Percentiles rank a stretch among this genome's conserved stretches.
Evolutionary conservation across 2,797 vertebrate species (phyloP).

Genomic region (Prionace glauca): DNA sequence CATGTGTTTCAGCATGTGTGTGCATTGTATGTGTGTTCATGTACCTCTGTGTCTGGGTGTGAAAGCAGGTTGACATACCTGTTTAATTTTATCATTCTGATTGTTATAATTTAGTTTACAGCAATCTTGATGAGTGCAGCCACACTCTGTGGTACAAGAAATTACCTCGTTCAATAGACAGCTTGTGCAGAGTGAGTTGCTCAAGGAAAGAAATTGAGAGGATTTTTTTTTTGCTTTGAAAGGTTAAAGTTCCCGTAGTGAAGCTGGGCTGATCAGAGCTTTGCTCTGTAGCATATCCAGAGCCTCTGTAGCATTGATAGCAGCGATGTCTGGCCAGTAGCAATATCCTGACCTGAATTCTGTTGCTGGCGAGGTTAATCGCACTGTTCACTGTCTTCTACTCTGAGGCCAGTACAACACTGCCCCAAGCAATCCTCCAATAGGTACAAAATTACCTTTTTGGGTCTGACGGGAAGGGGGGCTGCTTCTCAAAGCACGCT

Average conservation of each 20-base stretch:
- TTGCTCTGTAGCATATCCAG: not conserved
- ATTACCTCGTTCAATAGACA: not conserved
- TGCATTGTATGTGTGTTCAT: not conserved
- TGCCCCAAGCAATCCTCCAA: not conserved
- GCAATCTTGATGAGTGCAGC: not conserved
- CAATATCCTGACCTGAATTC: not conserved
- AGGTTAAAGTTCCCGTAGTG: not conserved
- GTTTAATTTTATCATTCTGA: not conserved
- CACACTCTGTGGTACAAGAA: not conserved
- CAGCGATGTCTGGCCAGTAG: not conserved
- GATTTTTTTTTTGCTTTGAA: not conserved
- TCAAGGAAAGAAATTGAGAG: not conserved
- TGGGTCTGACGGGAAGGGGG: not conserved
- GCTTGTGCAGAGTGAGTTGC: not conserved
- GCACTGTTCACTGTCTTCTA: not conserved
- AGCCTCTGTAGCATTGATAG: not conserved
- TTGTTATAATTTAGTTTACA: too few species aligned
- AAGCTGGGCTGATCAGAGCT: not conserved
- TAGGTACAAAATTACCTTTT: not conserved
- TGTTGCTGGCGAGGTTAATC: not conserved
- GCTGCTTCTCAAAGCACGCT: not conserved
- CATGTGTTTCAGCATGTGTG: not conserved
- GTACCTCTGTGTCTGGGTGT: not conserved
- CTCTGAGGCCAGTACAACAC: not conserved
- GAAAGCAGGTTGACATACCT: not conserved